Evolutionary conservation across 2,888 invertebrate species (phyloP), one percentile per base, ranked within the genome.

Genomic region (Hydriomena furcata): DNA sequence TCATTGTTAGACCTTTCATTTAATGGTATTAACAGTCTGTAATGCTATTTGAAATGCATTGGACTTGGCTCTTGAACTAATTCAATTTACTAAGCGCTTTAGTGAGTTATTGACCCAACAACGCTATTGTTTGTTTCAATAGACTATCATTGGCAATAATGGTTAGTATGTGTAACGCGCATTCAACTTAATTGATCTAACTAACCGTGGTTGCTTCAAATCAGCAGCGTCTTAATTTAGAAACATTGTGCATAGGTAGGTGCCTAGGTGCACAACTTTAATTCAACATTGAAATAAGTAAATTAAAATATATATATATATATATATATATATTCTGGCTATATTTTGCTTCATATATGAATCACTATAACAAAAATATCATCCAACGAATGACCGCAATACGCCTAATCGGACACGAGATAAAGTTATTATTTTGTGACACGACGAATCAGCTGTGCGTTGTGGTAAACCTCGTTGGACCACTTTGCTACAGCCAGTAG

Each of bases 391-490:
- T 76, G 70, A 68, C 58, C 59, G 66, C 62, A 70, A 72, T 69
- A 62, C 63, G 58, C 55, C 69, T 57, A 68, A 65, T 70, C 55
- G 59, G 58, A 56, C 54, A 58, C 34, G 25, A 43, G 61, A 68
- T 65, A 63, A 20, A 30, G 10, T 42, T 67, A 67, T 69, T 60
- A 62, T 61, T 72, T 68, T 57, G 69, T 77, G 73, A 71, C 67
- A 72, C 65, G 72, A 73, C 70, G 68, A 73, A 84, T 82, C 85
- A 87, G 85, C 86, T 85, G 83, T 71, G 76, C 65, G 58, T 49
- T 63, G 61, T 60, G 61, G 61, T 58, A 56, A 48, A 54, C 52
- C 52, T 60, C 50, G 60, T 52, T 48, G 48, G 43, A 31, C 49
- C 51, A 52, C 55, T 36, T 35, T 56, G 53, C 59, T 50, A 60